Evolutionary conservation across 2,113 vertebrate genomes (phyloP).

Genomic region (Chionis minor): DNA sequence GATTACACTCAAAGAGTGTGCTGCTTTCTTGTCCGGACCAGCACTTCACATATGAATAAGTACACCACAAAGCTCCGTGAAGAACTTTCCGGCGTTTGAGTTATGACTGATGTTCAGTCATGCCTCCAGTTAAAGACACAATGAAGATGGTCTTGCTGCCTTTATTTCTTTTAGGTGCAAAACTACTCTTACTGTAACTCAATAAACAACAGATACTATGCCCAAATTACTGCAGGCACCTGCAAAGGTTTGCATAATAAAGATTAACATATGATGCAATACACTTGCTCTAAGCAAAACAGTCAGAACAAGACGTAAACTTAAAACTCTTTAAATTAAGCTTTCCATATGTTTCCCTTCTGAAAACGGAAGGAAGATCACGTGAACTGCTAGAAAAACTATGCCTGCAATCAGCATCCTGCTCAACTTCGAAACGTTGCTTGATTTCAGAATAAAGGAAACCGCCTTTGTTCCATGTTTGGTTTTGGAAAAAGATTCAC

Average conservation of each 20-base stretch:
- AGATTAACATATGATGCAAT: background rate
- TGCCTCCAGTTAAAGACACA: background rate
- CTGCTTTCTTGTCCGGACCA: background rate
- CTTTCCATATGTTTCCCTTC: background rate
- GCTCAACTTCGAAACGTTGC: background rate
- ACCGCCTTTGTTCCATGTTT: background rate
- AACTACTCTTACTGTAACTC: background rate
- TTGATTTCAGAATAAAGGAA: background rate
- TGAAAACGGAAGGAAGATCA: background rate
- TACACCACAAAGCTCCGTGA: background rate
- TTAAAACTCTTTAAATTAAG: background rate
- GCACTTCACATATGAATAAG: rapidly evolving
- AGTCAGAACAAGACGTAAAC: background rate
- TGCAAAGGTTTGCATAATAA: background rate
- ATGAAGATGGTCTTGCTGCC: background rate
- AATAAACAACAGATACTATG: background rate
- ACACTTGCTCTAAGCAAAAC: background rate
- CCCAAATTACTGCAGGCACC: background rate
- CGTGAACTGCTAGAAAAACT: background rate
- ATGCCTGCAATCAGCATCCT: background rate
- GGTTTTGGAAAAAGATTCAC: background rate
- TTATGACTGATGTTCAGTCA: background rate
- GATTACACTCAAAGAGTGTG: background rate
- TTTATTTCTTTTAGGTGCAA: background rate
- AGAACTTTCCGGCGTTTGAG: background rate